Evolutionary conservation across 2,113 vertebrate genomes (phyloP).

Genomic region (Nesogale talazaci): DNA sequence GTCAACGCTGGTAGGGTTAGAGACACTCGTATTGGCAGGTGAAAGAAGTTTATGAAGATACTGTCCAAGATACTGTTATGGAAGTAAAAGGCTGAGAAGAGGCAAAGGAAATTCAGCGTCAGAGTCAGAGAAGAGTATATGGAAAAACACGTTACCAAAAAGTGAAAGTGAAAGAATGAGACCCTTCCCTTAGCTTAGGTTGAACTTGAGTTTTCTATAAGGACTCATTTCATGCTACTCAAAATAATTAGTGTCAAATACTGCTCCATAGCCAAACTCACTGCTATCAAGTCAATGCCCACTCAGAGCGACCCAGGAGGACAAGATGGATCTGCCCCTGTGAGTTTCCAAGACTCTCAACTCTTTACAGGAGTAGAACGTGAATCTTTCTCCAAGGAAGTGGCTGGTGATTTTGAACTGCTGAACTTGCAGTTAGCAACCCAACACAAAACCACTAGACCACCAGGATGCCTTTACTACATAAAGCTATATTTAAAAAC

Average conservation of each 20-base stretch:
- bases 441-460: too few relatives aligned
- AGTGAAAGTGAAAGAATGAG: not conserved
- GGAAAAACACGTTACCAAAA: conserved; percentile 36
- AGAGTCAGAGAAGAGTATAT: not conserved
- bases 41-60: not conserved
- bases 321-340: too few relatives aligned
- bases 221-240: conserved; percentile 7
- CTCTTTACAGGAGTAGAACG: too few relatives aligned
- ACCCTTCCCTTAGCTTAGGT: not conserved
- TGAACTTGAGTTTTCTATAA: conserved; percentile 13
- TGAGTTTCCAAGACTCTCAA: too few relatives aligned
- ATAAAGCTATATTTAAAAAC: too few relatives aligned
- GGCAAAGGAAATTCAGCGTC: conserved; percentile 46
- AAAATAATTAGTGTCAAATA: not conserved
- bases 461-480: too few relatives aligned
- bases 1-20: conserved; percentile 23
- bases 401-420: too few relatives aligned
- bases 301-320: too few relatives aligned
- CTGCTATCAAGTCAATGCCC: too few relatives aligned
- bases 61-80: not conserved
- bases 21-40: not conserved
- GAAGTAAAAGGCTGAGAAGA: conserved; percentile 51
- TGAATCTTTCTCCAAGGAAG: too few relatives aligned
- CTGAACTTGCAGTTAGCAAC: too few relatives aligned
- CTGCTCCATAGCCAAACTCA: not conserved